phyloP scores from a whole-genome alignment of 2,113 vertebrate genomes.

The Megaceryle maxima region DNA sequence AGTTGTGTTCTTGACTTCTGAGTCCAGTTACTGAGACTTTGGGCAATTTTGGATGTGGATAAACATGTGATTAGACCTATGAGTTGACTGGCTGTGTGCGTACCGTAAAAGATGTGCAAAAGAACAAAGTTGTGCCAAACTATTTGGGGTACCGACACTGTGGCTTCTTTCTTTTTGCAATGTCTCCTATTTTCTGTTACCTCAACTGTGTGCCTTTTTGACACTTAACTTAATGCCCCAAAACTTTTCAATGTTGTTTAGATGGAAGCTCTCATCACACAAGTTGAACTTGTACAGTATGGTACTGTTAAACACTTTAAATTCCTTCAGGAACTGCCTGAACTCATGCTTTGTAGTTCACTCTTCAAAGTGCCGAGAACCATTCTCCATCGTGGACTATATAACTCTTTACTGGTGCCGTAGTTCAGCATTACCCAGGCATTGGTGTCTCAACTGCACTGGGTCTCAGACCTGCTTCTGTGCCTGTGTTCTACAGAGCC shows the following conservation, averaged over 20 bases:
- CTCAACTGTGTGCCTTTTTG: background rate
- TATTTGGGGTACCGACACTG: background rate
- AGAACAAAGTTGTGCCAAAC: background rate
- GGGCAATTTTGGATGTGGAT: background rate
- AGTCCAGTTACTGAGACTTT: background rate
- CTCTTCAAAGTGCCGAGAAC: background rate
- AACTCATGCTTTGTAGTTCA: background rate
- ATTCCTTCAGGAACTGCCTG: background rate
- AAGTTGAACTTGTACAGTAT: background rate
- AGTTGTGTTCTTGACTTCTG: background rate
- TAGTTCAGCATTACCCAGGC: background rate
- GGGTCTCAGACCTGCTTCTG: background rate
- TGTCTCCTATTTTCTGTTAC: background rate
- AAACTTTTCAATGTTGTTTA: background rate
- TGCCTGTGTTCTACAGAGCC: background rate
- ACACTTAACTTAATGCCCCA: background rate
- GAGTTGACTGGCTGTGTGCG: background rate
- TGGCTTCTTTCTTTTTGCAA: background rate
- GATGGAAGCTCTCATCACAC: background rate
- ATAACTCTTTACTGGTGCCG: background rate
- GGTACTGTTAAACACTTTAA: background rate
- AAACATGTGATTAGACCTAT: background rate
- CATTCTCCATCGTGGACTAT: background rate
- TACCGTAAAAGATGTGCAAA: background rate
- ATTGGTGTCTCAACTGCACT: background rate